Percentiles rank a stretch among this genome's conserved stretches.
Evolutionary conservation across 2,113 vertebrate genomes (phyloP).

Genomic region (Tonatia bakeri): DNA sequence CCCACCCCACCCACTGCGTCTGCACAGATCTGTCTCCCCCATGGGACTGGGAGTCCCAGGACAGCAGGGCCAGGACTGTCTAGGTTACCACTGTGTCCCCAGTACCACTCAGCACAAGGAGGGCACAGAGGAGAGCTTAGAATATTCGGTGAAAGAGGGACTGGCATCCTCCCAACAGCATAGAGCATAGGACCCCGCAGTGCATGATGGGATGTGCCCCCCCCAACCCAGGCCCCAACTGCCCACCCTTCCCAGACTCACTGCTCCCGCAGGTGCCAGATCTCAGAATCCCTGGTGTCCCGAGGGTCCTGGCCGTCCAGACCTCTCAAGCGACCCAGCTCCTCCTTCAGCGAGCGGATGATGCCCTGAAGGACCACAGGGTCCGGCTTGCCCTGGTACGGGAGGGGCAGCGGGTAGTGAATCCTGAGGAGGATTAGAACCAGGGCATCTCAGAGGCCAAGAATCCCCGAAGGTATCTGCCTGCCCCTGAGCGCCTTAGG

Average conservation of each 20-base stretch:
- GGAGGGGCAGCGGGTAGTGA: slow-evolving; percentile 93
- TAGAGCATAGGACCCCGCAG: rapidly evolving
- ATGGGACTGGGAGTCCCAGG: not conserved
- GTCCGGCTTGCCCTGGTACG: slow-evolving; percentile 89
- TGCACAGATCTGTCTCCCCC: not conserved
- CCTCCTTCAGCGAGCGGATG: slow-evolving; percentile 85
- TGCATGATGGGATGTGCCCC: not conserved
- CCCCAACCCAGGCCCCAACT: not conserved
- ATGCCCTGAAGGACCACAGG: slow-evolving; percentile 87
- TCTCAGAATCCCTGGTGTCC: slow-evolving; percentile 81
- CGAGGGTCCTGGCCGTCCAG: slow-evolving; percentile 75
- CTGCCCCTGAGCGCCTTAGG: not conserved
- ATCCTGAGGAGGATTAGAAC: slow-evolving; percentile 83
- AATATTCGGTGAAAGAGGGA: not conserved
- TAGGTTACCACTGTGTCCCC: not conserved
- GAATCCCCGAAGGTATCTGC: rapidly evolving
- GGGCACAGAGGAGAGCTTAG: not conserved
- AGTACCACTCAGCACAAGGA: not conserved
- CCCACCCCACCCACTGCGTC: too few relatives aligned
- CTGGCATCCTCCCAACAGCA: not conserved
- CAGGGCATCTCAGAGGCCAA: not conserved
- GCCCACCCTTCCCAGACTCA: slow-evolving; percentile 61
- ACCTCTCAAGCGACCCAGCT: slow-evolving; percentile 80
- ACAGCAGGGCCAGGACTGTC: not conserved
- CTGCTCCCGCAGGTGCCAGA: slow-evolving; percentile 86